Evolutionary conservation across 2,113 vertebrate species (phyloP).

Genomic region (Hylia prasina): DNA sequence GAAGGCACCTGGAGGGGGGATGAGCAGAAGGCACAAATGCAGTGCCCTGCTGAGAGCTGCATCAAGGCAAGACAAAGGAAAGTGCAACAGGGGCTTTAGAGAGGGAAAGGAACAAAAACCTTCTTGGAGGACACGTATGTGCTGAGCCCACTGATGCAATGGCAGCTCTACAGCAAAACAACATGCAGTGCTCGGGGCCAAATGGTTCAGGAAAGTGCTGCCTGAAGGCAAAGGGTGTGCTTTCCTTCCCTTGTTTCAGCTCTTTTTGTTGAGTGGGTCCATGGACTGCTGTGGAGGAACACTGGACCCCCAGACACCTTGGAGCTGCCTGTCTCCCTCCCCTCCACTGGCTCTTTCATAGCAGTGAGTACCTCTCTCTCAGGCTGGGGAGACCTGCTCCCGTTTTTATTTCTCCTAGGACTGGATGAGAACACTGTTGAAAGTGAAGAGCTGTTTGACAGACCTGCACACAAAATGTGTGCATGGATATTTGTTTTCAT

Average conservation of each 20-base stretch:
- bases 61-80: not conserved
- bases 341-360: not conserved
- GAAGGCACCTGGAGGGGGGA: not conserved
- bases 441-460: not conserved
- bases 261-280: not conserved
- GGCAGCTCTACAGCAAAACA: not conserved
- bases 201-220: not conserved
- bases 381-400: not conserved
- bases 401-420: not conserved
- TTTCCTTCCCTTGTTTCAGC: not conserved
- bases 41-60: not conserved
- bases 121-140: not conserved
- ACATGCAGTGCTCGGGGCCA: fast-evolving
- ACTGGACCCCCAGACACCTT: fast-evolving
- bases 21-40: not conserved
- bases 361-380: not conserved
- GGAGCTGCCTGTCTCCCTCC: not conserved
- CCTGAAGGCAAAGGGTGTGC: not conserved
- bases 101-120: not conserved
- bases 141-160: fast-evolving
- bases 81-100: not conserved
- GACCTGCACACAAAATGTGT: not conserved
- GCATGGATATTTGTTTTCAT: fast-evolving
- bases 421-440: not conserved
- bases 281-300: fast-evolving